Evolutionary conservation across 2,888 invertebrate genomes (phyloP), one percentile per base, ranked within the genome.

Genomic region (Microctonus brassicae): DNA sequence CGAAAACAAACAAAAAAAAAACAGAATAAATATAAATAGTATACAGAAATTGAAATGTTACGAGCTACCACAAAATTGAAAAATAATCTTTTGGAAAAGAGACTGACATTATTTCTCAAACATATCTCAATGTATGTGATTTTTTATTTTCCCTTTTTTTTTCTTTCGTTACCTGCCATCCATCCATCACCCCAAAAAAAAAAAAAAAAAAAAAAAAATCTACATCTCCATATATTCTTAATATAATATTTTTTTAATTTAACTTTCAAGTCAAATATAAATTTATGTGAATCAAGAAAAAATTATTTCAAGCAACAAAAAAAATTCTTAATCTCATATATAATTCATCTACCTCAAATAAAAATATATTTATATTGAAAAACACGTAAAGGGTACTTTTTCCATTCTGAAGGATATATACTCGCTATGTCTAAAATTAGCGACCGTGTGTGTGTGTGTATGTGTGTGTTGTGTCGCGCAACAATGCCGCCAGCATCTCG

Each of bases 401-500:
- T 74, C 70, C 66, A 61, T 61, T 62, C 39, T 70, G 58, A 34
- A 63, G 68, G 61, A 29, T 29, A 29, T 29, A 29, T 17, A 20
- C 17, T 62, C 62, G 53, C 34, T 61, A 52, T 65, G 60, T 74
- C 77, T 77, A 77, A 77, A 78, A 78, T 78, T 77, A 78, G 76
- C 65, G 47, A 64, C 73, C 75, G 74, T 75, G 74, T 69, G n/a
- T n/a, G n/a, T n/a, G n/a, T n/a, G n/a, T n/a, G n/a, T n/a, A n/a
- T 75, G 74, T 69, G n/a, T n/a, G n/a, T n/a, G n/a, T n/a, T n/a
- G n/a, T 76, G 77, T 77, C 78, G 75, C 73, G 76, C 77, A 76
- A 77, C 77, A 77, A 77, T 78, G 75, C 75, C 65, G 74, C 66
- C 70, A 76, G 77, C 79, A 80, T 80, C 77, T 74, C 75, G 69